phyloP scores from a whole-genome alignment of 2,888 invertebrate species.

The Ophioninae sp. region DNA sequence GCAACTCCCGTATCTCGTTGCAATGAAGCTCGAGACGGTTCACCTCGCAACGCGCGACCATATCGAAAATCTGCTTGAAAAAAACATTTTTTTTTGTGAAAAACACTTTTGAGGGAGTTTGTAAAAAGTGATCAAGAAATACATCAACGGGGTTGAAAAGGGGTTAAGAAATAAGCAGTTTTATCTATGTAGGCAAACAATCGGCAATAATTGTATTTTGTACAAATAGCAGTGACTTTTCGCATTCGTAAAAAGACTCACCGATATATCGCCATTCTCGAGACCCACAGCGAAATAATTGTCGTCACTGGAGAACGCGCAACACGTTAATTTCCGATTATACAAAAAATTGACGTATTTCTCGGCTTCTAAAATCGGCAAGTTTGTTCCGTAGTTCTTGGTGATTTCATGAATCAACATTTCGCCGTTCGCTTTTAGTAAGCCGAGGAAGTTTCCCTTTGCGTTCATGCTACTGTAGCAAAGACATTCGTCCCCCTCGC shows the following conservation, averaged over 20 bases:
- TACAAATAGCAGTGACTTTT: too few relatives aligned
- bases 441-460: slow-evolving; percentile 67
- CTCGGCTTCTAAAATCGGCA: slow-evolving; percentile 53
- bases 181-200: too few relatives aligned
- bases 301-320: slow-evolving; percentile 82
- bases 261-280: slow-evolving; percentile 84
- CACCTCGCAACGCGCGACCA: slow-evolving; percentile 63
- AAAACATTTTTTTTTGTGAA: not conserved
- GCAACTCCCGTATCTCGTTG: slow-evolving; percentile 71
- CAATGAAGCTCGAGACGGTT: slow-evolving; percentile 71
- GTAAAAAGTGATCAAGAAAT: too few relatives aligned
- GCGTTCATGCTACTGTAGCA: slow-evolving; percentile 70
- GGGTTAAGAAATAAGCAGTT: too few relatives aligned
- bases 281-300: slow-evolving; percentile 85
- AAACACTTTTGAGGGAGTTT: too few relatives aligned
- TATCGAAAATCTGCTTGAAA: slow-evolving; percentile 72
- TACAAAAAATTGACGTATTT: slow-evolving; percentile 49
- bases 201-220: too few relatives aligned
- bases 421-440: slow-evolving; percentile 67
- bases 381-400: slow-evolving; percentile 43
- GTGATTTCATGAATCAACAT: slow-evolving; percentile 69
- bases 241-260: slow-evolving; percentile 76
- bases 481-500: slow-evolving; percentile 56
- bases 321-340: slow-evolving; percentile 68
- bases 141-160: too few relatives aligned